Conservation (phyloP, 2,113 vertebrate genomes). For the Stomatorhinus ivindoensis region DNA sequence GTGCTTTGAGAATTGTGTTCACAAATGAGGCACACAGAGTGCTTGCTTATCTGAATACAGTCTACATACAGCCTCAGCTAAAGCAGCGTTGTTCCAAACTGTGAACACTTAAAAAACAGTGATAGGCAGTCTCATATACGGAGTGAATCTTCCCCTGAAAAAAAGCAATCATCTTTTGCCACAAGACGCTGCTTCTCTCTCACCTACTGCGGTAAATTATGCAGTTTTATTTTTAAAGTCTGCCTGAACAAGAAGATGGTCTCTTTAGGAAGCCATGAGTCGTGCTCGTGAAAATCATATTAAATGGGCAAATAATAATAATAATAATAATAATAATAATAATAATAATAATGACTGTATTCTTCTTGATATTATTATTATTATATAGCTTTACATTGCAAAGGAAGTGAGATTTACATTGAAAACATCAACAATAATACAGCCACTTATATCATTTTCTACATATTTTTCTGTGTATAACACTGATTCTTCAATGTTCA, state of each 20-base stretch:
- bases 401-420: neutral
- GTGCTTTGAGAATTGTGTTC: constrained; percentile 2
- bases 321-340: neutral
- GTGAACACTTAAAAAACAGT: neutral
- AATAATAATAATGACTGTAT: neutral
- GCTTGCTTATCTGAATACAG: neutral
- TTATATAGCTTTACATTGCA: neutral
- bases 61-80: neutral
- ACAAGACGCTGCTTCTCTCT: neutral
- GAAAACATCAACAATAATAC: neutral
- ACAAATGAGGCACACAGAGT: neutral
- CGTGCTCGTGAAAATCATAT: neutral
- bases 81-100: neutral
- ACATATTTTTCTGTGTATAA: neutral
- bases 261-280: neutral
- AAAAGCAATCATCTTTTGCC: constrained; percentile 4
- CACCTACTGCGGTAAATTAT: constrained; percentile 13
- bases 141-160: neutral
- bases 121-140: neutral
- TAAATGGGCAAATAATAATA: neutral
- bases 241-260: neutral
- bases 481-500: neutral
- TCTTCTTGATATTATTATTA: neutral
- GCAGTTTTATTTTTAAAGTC: constrained; percentile 17
- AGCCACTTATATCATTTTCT: neutral